Conservation (phyloP, 2,888 invertebrate genomes). For the Tolmerus cingulatus region DNA sequence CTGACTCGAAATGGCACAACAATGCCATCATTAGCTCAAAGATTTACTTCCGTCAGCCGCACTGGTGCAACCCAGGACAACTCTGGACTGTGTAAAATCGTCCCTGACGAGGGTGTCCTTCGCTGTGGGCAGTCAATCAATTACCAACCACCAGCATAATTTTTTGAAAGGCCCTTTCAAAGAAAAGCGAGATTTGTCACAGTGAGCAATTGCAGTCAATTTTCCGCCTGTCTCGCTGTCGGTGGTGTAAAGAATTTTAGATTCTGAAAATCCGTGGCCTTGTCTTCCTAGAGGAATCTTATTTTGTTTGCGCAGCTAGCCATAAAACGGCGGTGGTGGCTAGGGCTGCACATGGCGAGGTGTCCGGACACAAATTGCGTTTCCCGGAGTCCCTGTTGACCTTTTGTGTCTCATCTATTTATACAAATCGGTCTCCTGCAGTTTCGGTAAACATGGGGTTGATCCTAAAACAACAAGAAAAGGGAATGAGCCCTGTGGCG, state of each 20-base stretch:
- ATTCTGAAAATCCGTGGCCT: background rate
- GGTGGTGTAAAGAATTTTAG: background rate
- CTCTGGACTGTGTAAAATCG: background rate
- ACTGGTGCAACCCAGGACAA: background rate
- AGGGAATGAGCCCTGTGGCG: background rate
- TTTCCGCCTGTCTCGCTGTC: background rate
- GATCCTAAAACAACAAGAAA: conserved; percentile 35
- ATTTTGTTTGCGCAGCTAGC: conserved; percentile 23
- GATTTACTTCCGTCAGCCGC: conserved; percentile 32
- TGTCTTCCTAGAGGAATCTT: background rate
- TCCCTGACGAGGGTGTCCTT: background rate
- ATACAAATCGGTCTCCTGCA: conserved; percentile 22
- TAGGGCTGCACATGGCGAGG: conserved; percentile 12
- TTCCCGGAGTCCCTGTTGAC: conserved; percentile 12
- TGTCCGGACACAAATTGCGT: conserved; percentile 12
- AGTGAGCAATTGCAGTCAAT: conserved; percentile 12
- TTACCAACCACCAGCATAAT: conserved; percentile 14
- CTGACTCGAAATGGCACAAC: background rate
- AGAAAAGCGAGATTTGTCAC: conserved; percentile 3
- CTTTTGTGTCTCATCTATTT: conserved; percentile 25
- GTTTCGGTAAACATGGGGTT: conserved; percentile 19
- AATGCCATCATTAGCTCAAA: conserved; percentile 23
- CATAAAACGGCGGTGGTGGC: background rate
- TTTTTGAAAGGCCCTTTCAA: background rate
- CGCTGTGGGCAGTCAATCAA: background rate